Base-by-base conservation (phyloP, 2,888 invertebrate genomes). In the Lapara coniferarum region DNA sequence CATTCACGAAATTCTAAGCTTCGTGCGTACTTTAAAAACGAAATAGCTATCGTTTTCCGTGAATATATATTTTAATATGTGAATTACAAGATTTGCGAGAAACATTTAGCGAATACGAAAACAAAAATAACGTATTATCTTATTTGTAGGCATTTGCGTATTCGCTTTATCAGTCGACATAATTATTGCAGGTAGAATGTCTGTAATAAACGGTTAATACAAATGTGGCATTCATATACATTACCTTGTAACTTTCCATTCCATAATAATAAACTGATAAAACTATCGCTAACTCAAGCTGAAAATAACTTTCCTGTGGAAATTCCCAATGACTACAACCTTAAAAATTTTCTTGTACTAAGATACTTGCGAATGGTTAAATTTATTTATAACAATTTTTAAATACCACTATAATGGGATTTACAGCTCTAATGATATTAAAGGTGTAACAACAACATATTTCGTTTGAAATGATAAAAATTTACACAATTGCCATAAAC, bases 211-310 rank as follows among this genome's bases (percentile, higher is more conserved):
- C 30, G 52, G 25, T 25, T 13, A 58, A 58, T 37, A 49, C 52
- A 37, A 51, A 12, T 13, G 56, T 14, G 25, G 46, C 25, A 59
- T 52, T 53, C 16, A 59, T 63, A 63, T 63, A 14, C 16, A 46
- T 46, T 46, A 63, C 13, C 4, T 46, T n/a, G 37, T 44, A 67
- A 53, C 16, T 67, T 53, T 67, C 19, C 46, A 55, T 67, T 51
- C 69, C 55, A 63, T 56, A 56, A 51, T 57, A 57, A 63, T 63
- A 49, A 63, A 49, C 19, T 19, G 63, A 63, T 63, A 63, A 63
- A 63, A 49, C 63, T 49, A 49, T 30, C 46, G 16, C 63, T 49
- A 46, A 19, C 63, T 66, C 10, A 37, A 7, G 49, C 49, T 19
- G 49, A 49, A 63, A 63, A 63, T 58, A 58, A 30, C 12, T 63